Conservation (phyloP, 2,888 invertebrate genomes). For the Ceriagrion tenellum region DNA sequence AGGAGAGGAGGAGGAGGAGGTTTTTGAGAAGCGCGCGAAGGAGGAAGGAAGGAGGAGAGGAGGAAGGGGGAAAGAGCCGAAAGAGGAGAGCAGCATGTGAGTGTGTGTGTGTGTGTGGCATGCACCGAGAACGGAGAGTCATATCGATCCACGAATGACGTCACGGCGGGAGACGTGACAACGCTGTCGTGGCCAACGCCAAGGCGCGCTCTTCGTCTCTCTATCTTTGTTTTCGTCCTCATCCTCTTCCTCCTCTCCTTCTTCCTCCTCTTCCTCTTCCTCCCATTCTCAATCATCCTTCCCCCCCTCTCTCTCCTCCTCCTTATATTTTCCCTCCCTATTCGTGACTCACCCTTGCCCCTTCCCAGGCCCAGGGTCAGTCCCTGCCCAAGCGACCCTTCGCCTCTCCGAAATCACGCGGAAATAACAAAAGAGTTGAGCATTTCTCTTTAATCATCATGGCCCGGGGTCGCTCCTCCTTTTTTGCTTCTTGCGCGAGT, state of each 20-base stretch:
- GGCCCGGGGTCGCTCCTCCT: background rate
- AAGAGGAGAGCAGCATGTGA: background rate
- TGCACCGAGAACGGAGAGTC: slow-evolving; percentile 47
- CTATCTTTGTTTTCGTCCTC: background rate
- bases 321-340: background rate
- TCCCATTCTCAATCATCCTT: background rate
- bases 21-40: background rate
- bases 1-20: background rate
- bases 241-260: background rate
- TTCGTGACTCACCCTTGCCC: background rate
- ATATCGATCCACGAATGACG: slow-evolving; percentile 64
- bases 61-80: background rate
- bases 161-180: slow-evolving; percentile 63
- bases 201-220: background rate
- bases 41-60: background rate
- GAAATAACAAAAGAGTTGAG: background rate
- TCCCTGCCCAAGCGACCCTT: too few species aligned
- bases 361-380: too few species aligned
- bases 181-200: slow-evolving; percentile 63
- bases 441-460: background rate
- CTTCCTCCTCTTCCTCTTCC: background rate
- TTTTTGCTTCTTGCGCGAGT: background rate
- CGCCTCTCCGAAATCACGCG: background rate
- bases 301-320: background rate
- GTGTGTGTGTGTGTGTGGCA: background rate